These are phyloP conservation scores for Rostratula benghalensis DNA, from an alignment of 2,113 vertebrate species.

Conservation along the genomic window DNA sequence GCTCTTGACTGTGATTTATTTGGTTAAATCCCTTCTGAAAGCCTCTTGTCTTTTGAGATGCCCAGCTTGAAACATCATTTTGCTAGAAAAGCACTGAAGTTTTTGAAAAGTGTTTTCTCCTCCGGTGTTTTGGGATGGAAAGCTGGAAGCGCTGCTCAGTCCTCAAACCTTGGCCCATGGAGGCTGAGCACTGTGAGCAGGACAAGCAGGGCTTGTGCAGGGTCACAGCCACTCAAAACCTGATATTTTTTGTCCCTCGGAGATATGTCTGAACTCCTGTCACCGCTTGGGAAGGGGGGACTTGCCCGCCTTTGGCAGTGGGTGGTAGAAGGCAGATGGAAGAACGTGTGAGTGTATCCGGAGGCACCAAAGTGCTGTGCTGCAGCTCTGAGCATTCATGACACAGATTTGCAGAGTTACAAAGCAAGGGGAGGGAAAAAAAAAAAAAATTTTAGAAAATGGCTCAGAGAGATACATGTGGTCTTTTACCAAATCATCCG, in stretches of 20 bases:
- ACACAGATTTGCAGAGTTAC: neutral
- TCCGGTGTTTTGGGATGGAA: accelerated
- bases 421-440: neutral
- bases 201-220: neutral
- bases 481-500: neutral
- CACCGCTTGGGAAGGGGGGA: accelerated
- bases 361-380: neutral
- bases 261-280: neutral
- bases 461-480: neutral
- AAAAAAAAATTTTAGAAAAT: neutral
- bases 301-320: neutral
- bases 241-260: neutral
- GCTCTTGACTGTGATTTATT: neutral
- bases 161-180: accelerated
- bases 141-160: neutral
- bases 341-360: neutral
- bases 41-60: neutral
- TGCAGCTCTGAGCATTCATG: neutral
- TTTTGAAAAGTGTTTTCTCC: neutral
- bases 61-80: neutral
- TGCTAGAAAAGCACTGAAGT: neutral
- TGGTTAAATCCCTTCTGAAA: neutral
- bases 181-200: neutral
- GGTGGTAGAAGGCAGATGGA: conserved; percentile 3
- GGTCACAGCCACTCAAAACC: neutral